Evolutionary conservation across 2,888 invertebrate genomes (phyloP).

Genomic region (Eupithecia abbreviata): DNA sequence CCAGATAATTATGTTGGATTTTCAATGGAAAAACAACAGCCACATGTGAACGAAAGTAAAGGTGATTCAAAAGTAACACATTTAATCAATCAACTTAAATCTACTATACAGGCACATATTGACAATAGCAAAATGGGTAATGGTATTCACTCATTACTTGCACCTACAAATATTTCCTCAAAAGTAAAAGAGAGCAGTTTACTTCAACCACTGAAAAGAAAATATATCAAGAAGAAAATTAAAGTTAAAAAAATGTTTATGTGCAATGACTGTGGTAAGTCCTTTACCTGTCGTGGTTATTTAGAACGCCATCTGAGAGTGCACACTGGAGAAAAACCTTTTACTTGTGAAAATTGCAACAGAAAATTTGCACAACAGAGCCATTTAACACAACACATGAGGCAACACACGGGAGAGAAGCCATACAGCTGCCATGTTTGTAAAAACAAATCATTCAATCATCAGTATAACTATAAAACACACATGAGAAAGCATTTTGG

Average conservation of each 20-base stretch:
- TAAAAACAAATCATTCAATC: slow-evolving; percentile 27
- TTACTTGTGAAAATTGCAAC: slow-evolving; percentile 19
- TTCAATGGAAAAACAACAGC: not conserved
- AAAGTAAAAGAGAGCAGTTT: slow-evolving; percentile 4
- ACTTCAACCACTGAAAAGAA: slow-evolving; percentile 5
- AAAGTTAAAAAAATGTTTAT: not conserved
- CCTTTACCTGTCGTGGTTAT: slow-evolving; percentile 17
- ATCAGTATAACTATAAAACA: slow-evolving; percentile 23
- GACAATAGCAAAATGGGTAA: not conserved
- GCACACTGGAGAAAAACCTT: slow-evolving; percentile 32
- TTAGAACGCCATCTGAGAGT: slow-evolving; percentile 16
- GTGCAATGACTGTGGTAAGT: slow-evolving; percentile 16
- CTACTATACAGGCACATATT: slow-evolving; percentile 1
- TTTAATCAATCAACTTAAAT: not conserved
- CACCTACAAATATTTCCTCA: not conserved
- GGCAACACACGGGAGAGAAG: slow-evolving; percentile 26
- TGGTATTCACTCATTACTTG: not conserved
- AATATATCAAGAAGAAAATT: not conserved
- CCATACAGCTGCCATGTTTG: slow-evolving; percentile 26
- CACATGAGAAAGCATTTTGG: slow-evolving; percentile 31
- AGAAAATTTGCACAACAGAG: slow-evolving; percentile 21
- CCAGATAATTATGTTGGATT: not conserved
- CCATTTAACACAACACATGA: slow-evolving; percentile 29
- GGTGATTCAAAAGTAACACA: not conserved
- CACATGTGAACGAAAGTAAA: not conserved